Evolutionary conservation across 2,888 invertebrate genomes (phyloP).

Genomic region (Tachystola acroxantha): DNA sequence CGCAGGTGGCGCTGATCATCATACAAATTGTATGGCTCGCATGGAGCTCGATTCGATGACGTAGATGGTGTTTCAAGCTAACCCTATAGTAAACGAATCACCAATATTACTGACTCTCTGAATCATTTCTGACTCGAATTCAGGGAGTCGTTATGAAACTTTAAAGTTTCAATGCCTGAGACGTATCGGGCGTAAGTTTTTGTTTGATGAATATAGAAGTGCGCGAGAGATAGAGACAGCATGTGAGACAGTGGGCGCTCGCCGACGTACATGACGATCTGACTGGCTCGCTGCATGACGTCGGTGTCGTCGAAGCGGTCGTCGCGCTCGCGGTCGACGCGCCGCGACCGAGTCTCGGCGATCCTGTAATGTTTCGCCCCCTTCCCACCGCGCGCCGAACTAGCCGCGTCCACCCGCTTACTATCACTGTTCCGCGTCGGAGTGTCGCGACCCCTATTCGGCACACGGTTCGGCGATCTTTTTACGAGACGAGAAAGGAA

Average conservation of each 20-base stretch:
- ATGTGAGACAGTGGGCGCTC: slow-evolving; percentile 18
- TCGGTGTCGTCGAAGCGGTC: slow-evolving; percentile 85
- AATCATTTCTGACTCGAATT: too few relatives aligned
- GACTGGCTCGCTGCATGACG: slow-evolving; percentile 91
- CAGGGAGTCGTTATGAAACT: too few relatives aligned
- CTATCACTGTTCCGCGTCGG: slow-evolving; percentile 30
- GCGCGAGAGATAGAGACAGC: slow-evolving; percentile 37
- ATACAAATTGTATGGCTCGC: too few relatives aligned
- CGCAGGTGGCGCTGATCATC: too few relatives aligned
- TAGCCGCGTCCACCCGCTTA: slow-evolving; percentile 32
- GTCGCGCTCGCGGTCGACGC: slow-evolving; percentile 76
- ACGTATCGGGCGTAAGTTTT: slow-evolving; percentile 22
- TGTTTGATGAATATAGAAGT: slow-evolving; percentile 53
- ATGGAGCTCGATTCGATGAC: too few relatives aligned
- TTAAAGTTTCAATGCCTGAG: too few relatives aligned
- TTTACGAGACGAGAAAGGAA: slow-evolving; percentile 29
- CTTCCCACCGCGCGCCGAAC: slow-evolving; percentile 47
- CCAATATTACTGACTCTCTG: too few relatives aligned
- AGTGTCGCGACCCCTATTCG: slow-evolving; percentile 41
- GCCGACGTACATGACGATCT: slow-evolving; percentile 93
- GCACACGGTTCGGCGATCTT: slow-evolving; percentile 51
- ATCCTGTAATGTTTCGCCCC: slow-evolving; percentile 62
- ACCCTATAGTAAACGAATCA: too few relatives aligned
- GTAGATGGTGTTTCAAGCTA: too few relatives aligned
- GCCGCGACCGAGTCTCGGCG: slow-evolving; percentile 67